Percentiles rank a stretch among this genome's conserved stretches.
phyloP scores from a whole-genome alignment of 1,140 invertebrate species.

The Hetaerina americana region DNA sequence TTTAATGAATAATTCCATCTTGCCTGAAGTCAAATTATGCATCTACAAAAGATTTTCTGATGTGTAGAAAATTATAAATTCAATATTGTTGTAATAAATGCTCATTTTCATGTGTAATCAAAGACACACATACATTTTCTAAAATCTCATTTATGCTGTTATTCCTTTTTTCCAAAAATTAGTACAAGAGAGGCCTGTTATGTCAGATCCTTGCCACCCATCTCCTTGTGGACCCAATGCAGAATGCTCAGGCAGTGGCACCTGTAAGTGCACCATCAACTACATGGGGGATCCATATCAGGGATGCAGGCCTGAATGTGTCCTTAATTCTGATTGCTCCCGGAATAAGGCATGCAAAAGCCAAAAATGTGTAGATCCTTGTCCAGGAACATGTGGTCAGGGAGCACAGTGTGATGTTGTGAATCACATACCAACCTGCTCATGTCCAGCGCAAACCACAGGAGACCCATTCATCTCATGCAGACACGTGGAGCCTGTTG shows the following conservation, averaged over 20 bases:
- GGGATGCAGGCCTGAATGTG: conserved; percentile 66
- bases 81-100: conserved; percentile 13
- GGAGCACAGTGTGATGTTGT: conserved; percentile 61
- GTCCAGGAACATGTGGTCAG: conserved; percentile 58
- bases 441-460: conserved; percentile 47
- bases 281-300: conserved; percentile 57
- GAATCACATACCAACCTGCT: conserved; percentile 62
- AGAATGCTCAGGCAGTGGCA: conserved; percentile 50
- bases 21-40: too few species aligned
- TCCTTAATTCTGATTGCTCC: conserved; percentile 68
- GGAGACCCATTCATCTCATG: conserved; percentile 68
- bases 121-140: background rate
- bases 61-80: background rate
- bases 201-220: conserved; percentile 53
- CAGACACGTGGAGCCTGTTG: conserved; percentile 24
- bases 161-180: conserved; percentile 13
- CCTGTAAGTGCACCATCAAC: conserved; percentile 59
- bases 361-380: conserved; percentile 61
- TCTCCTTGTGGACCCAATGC: conserved; percentile 67
- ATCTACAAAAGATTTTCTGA: too few species aligned
- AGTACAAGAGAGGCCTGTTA: conserved; percentile 16
- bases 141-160: too few species aligned
- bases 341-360: conserved; percentile 56
- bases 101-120: background rate
- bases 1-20: too few species aligned